These are phyloP conservation scores for Drosophila ercepeae DNA, from an alignment of 1,140 invertebrate genomes.

Conservation along the genomic window DNA sequence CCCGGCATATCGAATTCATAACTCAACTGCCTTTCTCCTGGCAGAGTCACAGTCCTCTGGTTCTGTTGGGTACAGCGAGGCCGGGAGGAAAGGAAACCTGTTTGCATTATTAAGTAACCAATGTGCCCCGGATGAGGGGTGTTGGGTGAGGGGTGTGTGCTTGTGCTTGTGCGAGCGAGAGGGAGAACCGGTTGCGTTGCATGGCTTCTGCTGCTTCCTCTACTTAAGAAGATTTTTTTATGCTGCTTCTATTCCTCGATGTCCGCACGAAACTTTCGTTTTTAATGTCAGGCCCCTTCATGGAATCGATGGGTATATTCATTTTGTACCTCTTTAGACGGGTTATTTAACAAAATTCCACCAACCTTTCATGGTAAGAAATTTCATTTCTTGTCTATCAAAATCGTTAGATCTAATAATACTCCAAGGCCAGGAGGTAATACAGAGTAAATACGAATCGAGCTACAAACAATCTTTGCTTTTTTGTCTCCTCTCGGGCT, in stretches of 20 bases:
- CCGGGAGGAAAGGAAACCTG: conserved; percentile 61
- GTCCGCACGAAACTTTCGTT: conserved; percentile 69
- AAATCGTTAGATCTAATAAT: too few species aligned
- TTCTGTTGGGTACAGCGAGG: conserved; percentile 23
- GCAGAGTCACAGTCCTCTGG: conserved; percentile 27
- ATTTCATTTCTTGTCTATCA: too few species aligned
- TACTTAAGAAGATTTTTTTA: conserved; percentile 33
- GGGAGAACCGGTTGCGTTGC: conserved; percentile 59
- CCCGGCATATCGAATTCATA: conserved; percentile 71
- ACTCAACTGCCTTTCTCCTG: conserved; percentile 51
- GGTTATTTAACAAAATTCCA: not conserved
- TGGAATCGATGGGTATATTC: not conserved
- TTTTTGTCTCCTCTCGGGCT: conserved; percentile 8
- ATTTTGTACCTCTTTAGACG: conserved; percentile 1
- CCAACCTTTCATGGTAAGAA: too few species aligned
- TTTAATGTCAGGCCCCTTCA: conserved; percentile 45
- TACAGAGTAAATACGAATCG: not conserved
- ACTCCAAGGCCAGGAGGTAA: not conserved
- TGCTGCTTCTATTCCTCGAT: conserved; percentile 40
- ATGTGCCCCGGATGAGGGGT: conserved; percentile 18
- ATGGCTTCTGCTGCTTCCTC: conserved; percentile 61
- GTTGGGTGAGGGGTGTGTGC: not conserved
- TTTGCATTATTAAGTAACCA: conserved; percentile 79
- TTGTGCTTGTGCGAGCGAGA: conserved; percentile 2
- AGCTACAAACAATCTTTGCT: not conserved